These are phyloP conservation scores for Lamprologus sp. DNA, from an alignment of 2,113 vertebrate species.

Conservation along the genomic window DNA sequence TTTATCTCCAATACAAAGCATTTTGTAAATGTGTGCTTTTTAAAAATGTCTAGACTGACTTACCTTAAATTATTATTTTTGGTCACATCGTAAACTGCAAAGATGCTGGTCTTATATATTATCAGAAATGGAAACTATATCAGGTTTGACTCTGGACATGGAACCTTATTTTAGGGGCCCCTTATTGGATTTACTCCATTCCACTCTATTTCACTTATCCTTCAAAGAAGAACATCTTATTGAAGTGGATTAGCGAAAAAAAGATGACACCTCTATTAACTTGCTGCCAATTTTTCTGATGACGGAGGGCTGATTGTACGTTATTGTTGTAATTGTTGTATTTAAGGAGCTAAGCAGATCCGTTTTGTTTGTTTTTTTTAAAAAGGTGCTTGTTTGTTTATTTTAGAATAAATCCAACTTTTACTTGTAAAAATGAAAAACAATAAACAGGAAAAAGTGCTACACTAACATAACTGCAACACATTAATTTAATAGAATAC, in stretches of 20 bases:
- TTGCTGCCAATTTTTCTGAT: not conserved
- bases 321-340: not conserved
- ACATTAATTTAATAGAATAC: not conserved
- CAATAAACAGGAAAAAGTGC: not conserved
- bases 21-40: not conserved
- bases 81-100: not conserved
- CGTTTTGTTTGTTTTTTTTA: fast-evolving
- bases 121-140: not conserved
- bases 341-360: not conserved
- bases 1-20: not conserved
- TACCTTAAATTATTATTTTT: fast-evolving
- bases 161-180: not conserved
- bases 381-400: not conserved
- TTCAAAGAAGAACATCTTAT: not conserved
- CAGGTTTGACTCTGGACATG: not conserved
- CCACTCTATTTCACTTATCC: not conserved
- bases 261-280: not conserved
- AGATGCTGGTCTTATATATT: not conserved
- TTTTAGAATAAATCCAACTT: not conserved
- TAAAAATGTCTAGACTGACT: not conserved
- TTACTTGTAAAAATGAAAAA: not conserved
- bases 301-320: not conserved
- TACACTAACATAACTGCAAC: not conserved
- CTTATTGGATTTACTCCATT: not conserved
- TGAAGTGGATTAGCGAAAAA: not conserved